A percentile compares a stretch with the other conserved stretches of the same genome.
Conservation (phyloP, 2,888 invertebrate species). For the Pachydiplax longipennis region DNA sequence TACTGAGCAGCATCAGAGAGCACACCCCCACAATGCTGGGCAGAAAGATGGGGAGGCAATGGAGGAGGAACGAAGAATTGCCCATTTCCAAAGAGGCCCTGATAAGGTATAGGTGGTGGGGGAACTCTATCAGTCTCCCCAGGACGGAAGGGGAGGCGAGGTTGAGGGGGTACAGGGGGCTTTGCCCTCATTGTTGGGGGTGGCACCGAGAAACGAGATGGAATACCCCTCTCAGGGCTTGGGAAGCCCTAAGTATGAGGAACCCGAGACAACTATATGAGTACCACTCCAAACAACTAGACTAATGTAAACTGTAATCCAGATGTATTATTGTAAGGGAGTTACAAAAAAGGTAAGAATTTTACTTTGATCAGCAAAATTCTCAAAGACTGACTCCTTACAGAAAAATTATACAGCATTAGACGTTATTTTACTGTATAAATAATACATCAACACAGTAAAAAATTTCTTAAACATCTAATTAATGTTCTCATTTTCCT, state of each 20-base stretch:
- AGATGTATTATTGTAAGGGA: too few species aligned
- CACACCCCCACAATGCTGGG: slow-evolving; percentile 48
- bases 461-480: too few species aligned
- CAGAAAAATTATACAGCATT: too few species aligned
- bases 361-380: too few species aligned
- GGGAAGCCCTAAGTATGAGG: slow-evolving; percentile 12
- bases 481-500: too few species aligned
- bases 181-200: slow-evolving; percentile 14
- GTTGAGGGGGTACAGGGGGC: background rate
- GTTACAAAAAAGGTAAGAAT: too few species aligned
- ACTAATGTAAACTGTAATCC: background rate
- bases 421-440: too few species aligned
- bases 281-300: background rate
- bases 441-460: too few species aligned
- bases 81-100: slow-evolving; percentile 31
- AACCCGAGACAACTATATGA: background rate
- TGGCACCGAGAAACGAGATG: slow-evolving; percentile 28
- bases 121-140: background rate
- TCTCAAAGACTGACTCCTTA: too few species aligned
- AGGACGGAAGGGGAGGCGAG: slow-evolving; percentile 5
- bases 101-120: slow-evolving; percentile 1
- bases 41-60: slow-evolving; percentile 47
- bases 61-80: slow-evolving; percentile 47
- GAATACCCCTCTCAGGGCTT: slow-evolving; percentile 2
- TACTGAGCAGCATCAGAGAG: slow-evolving; percentile 47